These are phyloP conservation scores for Xiphorhynchus erythropygius DNA, from an alignment of 2,797 vertebrate genomes.

Conservation along the genomic window DNA sequence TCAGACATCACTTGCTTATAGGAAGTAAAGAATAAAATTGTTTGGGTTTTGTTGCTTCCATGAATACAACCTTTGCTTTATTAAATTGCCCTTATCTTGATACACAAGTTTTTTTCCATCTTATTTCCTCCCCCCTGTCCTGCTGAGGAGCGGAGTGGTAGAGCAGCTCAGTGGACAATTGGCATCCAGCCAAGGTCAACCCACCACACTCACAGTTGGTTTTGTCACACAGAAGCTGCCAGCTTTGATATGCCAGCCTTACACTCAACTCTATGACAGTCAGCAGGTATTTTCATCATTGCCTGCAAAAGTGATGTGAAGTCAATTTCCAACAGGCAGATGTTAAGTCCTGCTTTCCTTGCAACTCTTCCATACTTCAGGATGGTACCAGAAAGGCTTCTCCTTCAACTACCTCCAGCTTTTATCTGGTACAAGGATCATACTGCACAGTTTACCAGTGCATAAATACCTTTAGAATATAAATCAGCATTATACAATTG, in stretches of 20 bases:
- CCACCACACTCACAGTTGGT: neutral
- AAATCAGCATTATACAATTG: neutral
- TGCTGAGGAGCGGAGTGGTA: neutral
- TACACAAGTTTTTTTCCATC: neutral
- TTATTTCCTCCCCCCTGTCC: neutral
- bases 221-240: neutral
- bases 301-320: neutral
- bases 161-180: neutral
- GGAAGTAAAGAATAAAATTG: neutral
- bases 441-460: neutral
- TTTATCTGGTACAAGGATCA: neutral
- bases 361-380: neutral
- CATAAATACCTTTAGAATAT: neutral
- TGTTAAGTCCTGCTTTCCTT: neutral
- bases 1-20: neutral
- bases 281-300: neutral
- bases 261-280: neutral
- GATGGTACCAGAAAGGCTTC: neutral
- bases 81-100: neutral
- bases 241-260: neutral
- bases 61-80: neutral
- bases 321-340: neutral
- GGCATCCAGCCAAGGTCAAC: neutral
- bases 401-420: neutral
- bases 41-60: neutral